Conservation (phyloP, 2,888 invertebrate species). For the Epirrhoe alternata region DNA sequence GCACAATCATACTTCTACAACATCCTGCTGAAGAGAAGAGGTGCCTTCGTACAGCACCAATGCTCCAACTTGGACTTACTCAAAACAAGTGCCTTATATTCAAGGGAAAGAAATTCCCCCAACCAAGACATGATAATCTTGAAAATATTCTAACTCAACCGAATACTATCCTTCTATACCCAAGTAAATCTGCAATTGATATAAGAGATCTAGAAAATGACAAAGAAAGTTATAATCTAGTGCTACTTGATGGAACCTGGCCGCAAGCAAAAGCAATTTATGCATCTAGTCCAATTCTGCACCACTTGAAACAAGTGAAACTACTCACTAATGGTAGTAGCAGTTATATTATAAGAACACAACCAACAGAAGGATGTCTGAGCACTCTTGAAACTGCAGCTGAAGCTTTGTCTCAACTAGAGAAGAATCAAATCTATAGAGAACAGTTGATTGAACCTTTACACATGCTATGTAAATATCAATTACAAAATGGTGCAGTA, state of each 20-base stretch:
- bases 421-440: constrained; percentile 87
- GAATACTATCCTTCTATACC: constrained; percentile 92
- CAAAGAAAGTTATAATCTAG: constrained; percentile 88
- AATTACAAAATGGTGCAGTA: constrained; percentile 95
- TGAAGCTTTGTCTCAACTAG: constrained; percentile 90
- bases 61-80: constrained; percentile 91
- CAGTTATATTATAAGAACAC: constrained; percentile 96
- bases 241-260: constrained; percentile 98
- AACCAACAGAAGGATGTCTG: constrained; percentile 95
- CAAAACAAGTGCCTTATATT: constrained; percentile 91
- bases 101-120: constrained; percentile 94
- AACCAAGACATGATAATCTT: constrained; percentile 87
- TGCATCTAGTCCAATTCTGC: constrained; percentile 91
- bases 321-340: constrained; percentile 89
- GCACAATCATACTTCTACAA: constrained; percentile 92
- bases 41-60: constrained; percentile 94
- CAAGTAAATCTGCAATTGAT: constrained; percentile 90
- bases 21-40: constrained; percentile 97
- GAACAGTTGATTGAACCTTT: constrained; percentile 91
- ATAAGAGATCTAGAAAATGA: constrained; percentile 82
- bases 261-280: constrained; percentile 97
- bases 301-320: constrained; percentile 92
- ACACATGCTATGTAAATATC: constrained; percentile 93
- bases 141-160: constrained; percentile 87
- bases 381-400: constrained; percentile 96